Evolutionary conservation across 2,113 vertebrate species (phyloP).

Genomic region (Centropus unirufus): DNA sequence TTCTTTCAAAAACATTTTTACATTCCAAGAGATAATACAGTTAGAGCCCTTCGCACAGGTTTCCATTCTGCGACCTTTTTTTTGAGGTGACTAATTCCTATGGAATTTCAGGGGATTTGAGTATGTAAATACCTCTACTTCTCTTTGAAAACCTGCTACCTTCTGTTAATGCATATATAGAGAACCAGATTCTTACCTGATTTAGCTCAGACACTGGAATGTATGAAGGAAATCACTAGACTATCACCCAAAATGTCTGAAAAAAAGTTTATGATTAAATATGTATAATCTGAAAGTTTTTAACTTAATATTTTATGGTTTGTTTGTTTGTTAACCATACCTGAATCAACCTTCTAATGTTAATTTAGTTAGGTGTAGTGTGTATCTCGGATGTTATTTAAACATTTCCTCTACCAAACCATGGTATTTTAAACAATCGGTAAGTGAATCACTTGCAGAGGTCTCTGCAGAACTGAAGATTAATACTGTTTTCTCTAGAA

Average conservation of each 20-base stretch:
- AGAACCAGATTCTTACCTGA: not conserved
- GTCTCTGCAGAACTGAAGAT: constrained; percentile 39
- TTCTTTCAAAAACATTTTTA: constrained; percentile 44
- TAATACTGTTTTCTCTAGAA: constrained; percentile 35
- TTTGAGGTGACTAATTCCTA: not conserved
- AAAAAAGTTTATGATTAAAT: constrained; percentile 9
- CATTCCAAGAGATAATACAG: not conserved
- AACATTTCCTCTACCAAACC: constrained; percentile 40
- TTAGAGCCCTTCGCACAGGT: not conserved
- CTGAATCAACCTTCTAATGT: constrained; percentile 44
- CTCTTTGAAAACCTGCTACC: not conserved
- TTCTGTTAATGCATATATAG: not conserved
- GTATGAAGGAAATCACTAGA: not conserved
- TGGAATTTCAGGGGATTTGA: constrained; percentile 8
- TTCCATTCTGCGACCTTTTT: not conserved
- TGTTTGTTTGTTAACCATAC: not conserved
- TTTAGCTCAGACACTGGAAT: not conserved
- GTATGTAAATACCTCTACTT: not conserved
- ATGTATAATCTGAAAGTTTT: not conserved
- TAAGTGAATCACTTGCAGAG: constrained; percentile 36
- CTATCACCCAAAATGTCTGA: not conserved
- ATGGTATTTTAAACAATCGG: constrained; percentile 52
- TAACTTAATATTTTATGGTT: not conserved
- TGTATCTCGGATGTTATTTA: constrained; percentile 59
- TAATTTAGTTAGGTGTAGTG: constrained; percentile 32